Evolutionary conservation across 2,113 vertebrate species (phyloP).

Genomic region (Equus quagga): DNA sequence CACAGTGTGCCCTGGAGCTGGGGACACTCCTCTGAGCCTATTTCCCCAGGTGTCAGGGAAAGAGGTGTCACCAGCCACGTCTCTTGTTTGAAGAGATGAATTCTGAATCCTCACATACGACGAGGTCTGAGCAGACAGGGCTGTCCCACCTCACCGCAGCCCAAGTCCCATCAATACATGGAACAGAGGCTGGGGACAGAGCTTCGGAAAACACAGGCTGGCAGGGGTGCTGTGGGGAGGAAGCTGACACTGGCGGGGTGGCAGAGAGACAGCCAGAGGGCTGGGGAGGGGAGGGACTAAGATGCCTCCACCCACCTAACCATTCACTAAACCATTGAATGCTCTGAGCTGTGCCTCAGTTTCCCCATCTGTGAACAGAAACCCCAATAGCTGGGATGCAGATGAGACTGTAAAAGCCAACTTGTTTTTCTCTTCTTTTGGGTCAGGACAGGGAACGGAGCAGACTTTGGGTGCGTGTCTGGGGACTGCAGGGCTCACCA

Average conservation of each 20-base stretch:
- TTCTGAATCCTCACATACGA: neutral
- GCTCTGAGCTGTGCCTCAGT: neutral
- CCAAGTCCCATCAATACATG: neutral
- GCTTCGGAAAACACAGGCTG: neutral
- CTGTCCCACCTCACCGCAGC: neutral
- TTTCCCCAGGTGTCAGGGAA: neutral
- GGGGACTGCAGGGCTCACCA: conserved; percentile 70
- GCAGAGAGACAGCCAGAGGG: neutral
- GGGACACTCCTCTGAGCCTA: neutral
- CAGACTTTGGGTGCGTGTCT: conserved; percentile 83
- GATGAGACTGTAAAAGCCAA: neutral
- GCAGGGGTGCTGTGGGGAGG: neutral
- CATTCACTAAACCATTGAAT: neutral
- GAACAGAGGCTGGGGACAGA: neutral
- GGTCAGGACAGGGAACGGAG: conserved; percentile 11
- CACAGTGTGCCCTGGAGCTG: conserved; percentile 77
- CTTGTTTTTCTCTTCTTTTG: neutral
- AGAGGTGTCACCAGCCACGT: neutral
- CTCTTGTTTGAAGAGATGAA: neutral
- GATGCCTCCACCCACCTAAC: no score
- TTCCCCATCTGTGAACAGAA: neutral
- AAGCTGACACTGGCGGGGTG: neutral
- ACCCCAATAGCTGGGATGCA: no score
- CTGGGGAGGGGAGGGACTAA: neutral
- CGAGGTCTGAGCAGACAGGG: neutral